phyloP scores from a whole-genome alignment of 1,140 invertebrate species.

The Lucilia sericata region DNA sequence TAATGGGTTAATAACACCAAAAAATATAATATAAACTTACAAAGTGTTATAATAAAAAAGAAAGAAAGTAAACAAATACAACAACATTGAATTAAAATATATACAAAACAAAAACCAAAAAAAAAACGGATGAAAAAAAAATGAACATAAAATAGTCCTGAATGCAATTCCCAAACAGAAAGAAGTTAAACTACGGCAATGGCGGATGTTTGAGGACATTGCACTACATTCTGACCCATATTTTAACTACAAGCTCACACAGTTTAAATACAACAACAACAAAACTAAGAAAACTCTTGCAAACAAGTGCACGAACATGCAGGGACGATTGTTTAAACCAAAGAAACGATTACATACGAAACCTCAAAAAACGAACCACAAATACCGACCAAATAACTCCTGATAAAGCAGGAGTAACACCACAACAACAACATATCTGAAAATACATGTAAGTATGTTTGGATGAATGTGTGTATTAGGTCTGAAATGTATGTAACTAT shows the following conservation, averaged over 20 bases:
- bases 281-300: background rate
- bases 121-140: constrained; percentile 14
- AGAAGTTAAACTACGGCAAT: constrained; percentile 68
- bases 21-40: background rate
- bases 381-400: constrained; percentile 14
- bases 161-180: constrained; percentile 66
- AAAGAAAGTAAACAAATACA: background rate
- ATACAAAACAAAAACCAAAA: background rate
- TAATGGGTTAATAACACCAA: constrained; percentile 14
- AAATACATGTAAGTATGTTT: background rate
- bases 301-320: background rate
- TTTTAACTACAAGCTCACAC: constrained; percentile 51
- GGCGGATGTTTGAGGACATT: constrained; percentile 69
- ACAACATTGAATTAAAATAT: constrained; percentile 40
- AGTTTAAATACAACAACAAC: constrained; percentile 28
- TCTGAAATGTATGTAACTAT: background rate
- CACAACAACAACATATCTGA: constrained; percentile 14
- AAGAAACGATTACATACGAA: constrained; percentile 39
- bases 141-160: constrained; percentile 63
- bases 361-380: constrained; percentile 31
- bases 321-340: background rate
- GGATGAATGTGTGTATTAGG: background rate
- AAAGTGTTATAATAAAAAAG: background rate
- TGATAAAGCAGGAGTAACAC: constrained; percentile 28
- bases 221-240: constrained; percentile 68